Evolutionary conservation across 2,888 invertebrate genomes (phyloP).

Genomic region (Epinotia demarniana): DNA sequence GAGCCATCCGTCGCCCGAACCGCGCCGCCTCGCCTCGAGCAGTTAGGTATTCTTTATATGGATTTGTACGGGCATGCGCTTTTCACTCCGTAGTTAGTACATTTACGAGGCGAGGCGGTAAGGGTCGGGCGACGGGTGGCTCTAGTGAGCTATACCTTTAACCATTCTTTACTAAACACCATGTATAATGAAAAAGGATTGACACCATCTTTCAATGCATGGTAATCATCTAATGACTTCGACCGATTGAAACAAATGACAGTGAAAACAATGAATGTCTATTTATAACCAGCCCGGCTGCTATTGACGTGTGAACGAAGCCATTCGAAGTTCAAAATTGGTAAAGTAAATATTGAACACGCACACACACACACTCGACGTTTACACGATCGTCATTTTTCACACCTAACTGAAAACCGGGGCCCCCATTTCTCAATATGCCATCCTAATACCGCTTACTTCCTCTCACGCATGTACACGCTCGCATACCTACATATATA

Average conservation of each 20-base stretch:
- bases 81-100: too few relatives aligned
- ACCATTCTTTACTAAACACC: too few relatives aligned
- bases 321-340: slow-evolving; percentile 1
- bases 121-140: too few relatives aligned
- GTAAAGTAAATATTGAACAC: slow-evolving; percentile 15
- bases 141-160: too few relatives aligned
- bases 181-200: too few relatives aligned
- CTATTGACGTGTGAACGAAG: background rate
- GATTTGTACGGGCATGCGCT: too few relatives aligned
- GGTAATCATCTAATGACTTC: too few relatives aligned
- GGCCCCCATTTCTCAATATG: slow-evolving; percentile 9
- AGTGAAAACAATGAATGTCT: background rate
- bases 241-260: background rate
- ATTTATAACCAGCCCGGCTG: background rate
- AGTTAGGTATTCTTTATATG: too few relatives aligned
- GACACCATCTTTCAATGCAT: too few relatives aligned
- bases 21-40: too few relatives aligned
- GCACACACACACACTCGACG: background rate
- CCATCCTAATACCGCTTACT: background rate
- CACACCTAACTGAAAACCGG: slow-evolving; percentile 1
- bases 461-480: background rate
- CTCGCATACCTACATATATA: background rate
- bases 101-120: too few relatives aligned
- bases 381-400: slow-evolving; percentile 15
- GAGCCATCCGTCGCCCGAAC: too few relatives aligned